Base-by-base conservation (phyloP, 2,888 invertebrate species). In the Scaptomyza tumidula region DNA sequence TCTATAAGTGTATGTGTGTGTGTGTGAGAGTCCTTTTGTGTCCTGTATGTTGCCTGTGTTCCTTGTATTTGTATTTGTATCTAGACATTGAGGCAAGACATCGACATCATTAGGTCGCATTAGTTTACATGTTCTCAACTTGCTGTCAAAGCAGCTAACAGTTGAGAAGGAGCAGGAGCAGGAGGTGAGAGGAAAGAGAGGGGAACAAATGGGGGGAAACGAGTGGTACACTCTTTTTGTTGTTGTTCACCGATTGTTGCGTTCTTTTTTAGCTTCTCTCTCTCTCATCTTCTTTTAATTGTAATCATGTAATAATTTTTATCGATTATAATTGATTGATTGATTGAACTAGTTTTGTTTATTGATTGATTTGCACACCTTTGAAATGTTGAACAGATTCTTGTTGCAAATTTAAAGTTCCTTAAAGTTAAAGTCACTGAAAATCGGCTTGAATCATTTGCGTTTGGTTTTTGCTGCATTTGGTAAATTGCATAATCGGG, bases 81-180 rank as follows among this genome's bases (percentile, higher is more conserved):
- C 58, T 60, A 35, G 39, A 45, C 45, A 55, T 46, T 55, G 75
- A n/a, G n/a, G 27, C 62, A 71, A 71, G 62, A 70, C 60, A 58
- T 50, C 71, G 54, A 71, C 75, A 75, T 76, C 75, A 75, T 75
- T 75, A 71, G 68, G 62, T 63, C 61, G 75, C 79, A 85, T 78
- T 81, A 81, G 76, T 81, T 75, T 73, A 73, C 85, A 81, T 78
- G 75, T 81, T 63, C 39, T 39, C 58, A 55, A 56, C 58, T 13
- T 35, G 56, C 71, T 80, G 78, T 72, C 81, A 74, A 65, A 39
- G 62, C 69, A 59, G 56, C 50, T 61, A 57, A 52, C 46, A 11
- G n/a, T n/a, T n/a, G n/a, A n/a, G n/a, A n/a, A n/a, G 35, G 50
- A 14, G n/a, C 6, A 29, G 29, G 33, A n/a, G n/a, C 0, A 0